Evolutionary conservation across 2,113 vertebrate species (phyloP).

Genomic region (Prietella phreatophila): DNA sequence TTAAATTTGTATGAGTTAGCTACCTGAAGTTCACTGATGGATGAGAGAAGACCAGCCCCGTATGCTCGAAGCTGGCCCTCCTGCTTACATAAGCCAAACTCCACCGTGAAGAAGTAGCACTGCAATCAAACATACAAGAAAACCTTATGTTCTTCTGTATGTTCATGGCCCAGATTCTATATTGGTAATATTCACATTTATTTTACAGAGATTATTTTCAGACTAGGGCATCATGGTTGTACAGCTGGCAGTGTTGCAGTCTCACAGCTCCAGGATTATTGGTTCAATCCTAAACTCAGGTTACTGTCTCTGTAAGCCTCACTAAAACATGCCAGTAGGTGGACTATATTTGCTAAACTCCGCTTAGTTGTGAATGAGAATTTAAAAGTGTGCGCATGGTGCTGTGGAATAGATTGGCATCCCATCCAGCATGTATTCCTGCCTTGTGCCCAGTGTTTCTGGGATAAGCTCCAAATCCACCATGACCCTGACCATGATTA

Average conservation of each 20-base stretch:
- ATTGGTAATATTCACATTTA: not conserved
- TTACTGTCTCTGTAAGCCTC: not conserved
- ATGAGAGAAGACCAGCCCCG: conserved; percentile 93
- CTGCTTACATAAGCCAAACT: conserved; percentile 96
- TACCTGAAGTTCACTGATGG: conserved; percentile 94
- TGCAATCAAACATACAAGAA: conserved; percentile 60
- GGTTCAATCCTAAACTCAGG: not conserved
- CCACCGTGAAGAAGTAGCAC: conserved; percentile 99
- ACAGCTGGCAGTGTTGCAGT: not conserved
- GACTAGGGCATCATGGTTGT: not conserved
- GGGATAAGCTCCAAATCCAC: not conserved
- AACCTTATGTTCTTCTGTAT: no score
- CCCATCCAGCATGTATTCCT: not conserved
- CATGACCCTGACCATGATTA: not conserved
- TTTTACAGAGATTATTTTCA: not conserved
- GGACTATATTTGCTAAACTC: not conserved
- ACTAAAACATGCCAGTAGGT: not conserved
- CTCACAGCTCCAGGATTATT: not conserved
- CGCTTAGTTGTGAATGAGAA: not conserved
- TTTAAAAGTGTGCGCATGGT: not conserved
- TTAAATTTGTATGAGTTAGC: conserved; percentile 25
- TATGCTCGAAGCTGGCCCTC: conserved; percentile 90
- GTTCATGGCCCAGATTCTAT: not conserved
- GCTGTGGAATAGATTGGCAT: not conserved
- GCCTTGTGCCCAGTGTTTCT: not conserved